Evolutionary conservation across 2,888 invertebrate species (phyloP).

Genomic region (Agrotis ipsilon): DNA sequence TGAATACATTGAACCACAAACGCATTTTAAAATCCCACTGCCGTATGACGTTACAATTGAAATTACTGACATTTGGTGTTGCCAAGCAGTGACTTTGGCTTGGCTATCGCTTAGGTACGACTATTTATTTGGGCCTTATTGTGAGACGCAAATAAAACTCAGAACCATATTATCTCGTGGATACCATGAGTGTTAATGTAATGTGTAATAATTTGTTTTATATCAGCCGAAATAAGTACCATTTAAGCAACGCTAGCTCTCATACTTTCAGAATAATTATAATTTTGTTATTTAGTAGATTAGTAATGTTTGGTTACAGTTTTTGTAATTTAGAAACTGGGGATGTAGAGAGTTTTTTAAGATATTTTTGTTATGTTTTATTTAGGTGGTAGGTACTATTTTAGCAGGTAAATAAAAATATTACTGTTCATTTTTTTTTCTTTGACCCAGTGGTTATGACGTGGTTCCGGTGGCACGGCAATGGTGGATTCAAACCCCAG

Average conservation of each 20-base stretch:
- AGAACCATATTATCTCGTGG: no score
- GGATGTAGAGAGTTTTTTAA: constrained; percentile 31
- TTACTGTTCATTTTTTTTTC: constrained; percentile 1
- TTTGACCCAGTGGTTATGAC: background rate
- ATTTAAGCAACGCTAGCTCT: background rate
- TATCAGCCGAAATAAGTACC: background rate
- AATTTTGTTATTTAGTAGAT: constrained; percentile 11
- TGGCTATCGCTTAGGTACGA: no score
- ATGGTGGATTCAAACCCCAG: no score
- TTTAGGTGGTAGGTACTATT: constrained; percentile 26
- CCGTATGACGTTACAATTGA: no score
- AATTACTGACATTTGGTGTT: no score
- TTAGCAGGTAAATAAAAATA: constrained; percentile 23
- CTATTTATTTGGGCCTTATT: no score
- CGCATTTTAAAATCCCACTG: no score
- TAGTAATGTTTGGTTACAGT: constrained; percentile 24
- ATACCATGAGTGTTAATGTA: no score
- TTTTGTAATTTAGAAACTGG: constrained; percentile 18
- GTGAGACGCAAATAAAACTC: background rate
- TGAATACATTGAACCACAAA: no score
- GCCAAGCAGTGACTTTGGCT: no score
- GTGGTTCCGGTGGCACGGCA: no score
- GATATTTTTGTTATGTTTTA: constrained; percentile 38
- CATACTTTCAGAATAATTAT: constrained; percentile 5
- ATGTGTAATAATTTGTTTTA: background rate